Conservation (phyloP, 30 jellyfish, hydroid and myxozoan genomes). For the Hydractinia symbiolongicarpus region DNA sequence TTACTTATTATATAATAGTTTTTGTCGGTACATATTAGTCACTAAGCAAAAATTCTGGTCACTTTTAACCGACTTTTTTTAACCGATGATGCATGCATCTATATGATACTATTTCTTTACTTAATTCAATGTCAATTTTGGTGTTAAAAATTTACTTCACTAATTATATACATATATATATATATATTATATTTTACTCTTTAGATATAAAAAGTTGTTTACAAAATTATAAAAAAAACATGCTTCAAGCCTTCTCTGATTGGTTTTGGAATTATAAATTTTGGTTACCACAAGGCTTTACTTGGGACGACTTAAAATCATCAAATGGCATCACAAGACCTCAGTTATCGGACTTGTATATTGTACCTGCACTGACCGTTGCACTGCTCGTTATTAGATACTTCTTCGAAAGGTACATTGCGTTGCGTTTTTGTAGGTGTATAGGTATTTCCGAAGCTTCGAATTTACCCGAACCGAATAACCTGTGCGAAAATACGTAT, state of each 20-base stretch:
- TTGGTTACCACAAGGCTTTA: constrained; percentile 78
- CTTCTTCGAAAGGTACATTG: constrained; percentile 72
- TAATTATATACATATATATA: too few relatives aligned
- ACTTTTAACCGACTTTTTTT: too few relatives aligned
- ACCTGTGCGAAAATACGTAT: constrained; percentile 66
- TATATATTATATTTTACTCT: too few relatives aligned
- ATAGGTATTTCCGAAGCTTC: constrained; percentile 62
- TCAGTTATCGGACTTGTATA: constrained; percentile 55
- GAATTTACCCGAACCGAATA: constrained; percentile 71
- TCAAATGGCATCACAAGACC: constrained; percentile 47
- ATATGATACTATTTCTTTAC: too few relatives aligned
- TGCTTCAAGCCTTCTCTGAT: constrained; percentile 32
- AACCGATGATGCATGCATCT: too few relatives aligned
- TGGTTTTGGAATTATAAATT: constrained; percentile 63
- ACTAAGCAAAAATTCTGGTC: too few relatives aligned
- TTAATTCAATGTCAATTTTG: too few relatives aligned
- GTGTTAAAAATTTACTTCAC: too few relatives aligned
- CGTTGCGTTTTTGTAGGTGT: constrained; percentile 63
- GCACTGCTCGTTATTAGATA: constrained; percentile 48
- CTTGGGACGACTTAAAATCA: constrained; percentile 84
- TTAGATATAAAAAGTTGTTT: too few relatives aligned
- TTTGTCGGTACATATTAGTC: too few relatives aligned
- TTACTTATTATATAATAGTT: too few relatives aligned
- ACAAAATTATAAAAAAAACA: constrained; percentile 1
- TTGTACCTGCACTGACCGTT: constrained; percentile 57